Percentiles rank a stretch among this genome's conserved stretches.
Evolutionary conservation across 1,140 invertebrate species (phyloP).

Genomic region (Pristionchus pacificus): DNA sequence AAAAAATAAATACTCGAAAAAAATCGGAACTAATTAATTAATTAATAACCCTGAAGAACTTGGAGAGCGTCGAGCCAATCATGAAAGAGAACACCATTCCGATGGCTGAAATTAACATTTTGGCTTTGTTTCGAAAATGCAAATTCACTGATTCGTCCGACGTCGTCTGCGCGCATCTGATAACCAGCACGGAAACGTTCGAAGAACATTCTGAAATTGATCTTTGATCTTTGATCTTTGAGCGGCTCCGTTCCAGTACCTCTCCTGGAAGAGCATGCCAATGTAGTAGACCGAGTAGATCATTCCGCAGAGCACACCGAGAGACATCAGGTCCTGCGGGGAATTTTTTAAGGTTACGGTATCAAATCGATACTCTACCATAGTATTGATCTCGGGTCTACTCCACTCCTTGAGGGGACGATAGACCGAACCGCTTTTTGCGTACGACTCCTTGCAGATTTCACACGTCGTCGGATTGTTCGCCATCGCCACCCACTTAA

Average conservation of each 20-base stretch:
- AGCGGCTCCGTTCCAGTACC: not conserved
- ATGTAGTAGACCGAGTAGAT: not conserved
- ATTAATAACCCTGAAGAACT: no score
- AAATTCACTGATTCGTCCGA: not conserved
- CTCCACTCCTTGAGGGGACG: conserved; percentile 14
- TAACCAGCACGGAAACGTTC: no score
- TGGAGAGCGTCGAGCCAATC: not conserved
- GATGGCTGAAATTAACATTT: not conserved
- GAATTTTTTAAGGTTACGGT: no score
- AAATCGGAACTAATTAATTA: no score
- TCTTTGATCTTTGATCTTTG: no score
- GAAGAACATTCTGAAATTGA: no score
- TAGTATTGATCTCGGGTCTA: conserved; percentile 4
- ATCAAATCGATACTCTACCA: no score
- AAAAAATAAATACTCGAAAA: no score
- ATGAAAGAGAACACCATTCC: not conserved
- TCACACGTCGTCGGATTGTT: conserved; percentile 26
- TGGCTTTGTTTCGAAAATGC: not conserved
- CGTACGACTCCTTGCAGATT: conserved; percentile 22
- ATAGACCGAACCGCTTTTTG: conserved; percentile 13
- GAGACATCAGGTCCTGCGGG: not conserved
- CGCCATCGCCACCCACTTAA: conserved; percentile 25
- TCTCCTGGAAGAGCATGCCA: not conserved
- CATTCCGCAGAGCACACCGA: not conserved
- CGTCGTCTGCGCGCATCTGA: no score